Conservation (phyloP, 2,888 invertebrate species). For the Caenorhabditis imperialis region DNA sequence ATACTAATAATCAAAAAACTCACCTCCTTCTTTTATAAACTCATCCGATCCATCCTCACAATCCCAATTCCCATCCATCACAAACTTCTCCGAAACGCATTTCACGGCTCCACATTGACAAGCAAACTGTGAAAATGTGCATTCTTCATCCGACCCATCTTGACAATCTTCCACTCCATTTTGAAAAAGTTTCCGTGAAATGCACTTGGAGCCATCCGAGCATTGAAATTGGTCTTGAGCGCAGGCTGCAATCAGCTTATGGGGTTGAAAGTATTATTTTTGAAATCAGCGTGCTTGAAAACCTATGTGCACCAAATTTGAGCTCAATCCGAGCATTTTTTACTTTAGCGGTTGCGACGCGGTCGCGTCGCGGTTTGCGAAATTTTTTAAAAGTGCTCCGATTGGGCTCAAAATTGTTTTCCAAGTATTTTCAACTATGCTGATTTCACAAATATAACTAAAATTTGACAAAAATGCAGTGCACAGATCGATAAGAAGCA, state of each 20-base stretch:
- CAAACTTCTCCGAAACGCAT: constrained; percentile 78
- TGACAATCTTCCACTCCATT: constrained; percentile 79
- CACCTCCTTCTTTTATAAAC: constrained; percentile 25
- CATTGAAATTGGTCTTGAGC: constrained; percentile 79
- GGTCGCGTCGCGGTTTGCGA: too few relatives aligned
- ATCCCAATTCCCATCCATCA: constrained; percentile 78
- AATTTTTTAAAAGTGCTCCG: constrained; percentile 5
- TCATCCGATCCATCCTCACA: constrained; percentile 69
- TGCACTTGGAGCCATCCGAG: constrained; percentile 74
- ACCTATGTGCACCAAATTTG: too few relatives aligned
- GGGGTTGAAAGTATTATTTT: too few relatives aligned
- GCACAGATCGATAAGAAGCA: too few relatives aligned
- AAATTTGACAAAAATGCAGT: too few relatives aligned
- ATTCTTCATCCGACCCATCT: constrained; percentile 80
- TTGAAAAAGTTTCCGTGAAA: constrained; percentile 77
- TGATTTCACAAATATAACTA: too few relatives aligned
- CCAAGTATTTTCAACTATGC: too few relatives aligned
- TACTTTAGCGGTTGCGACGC: too few relatives aligned
- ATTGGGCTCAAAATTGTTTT: too few relatives aligned
- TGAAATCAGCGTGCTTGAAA: too few relatives aligned
- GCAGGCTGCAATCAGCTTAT: constrained; percentile 79
- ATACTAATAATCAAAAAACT: too few relatives aligned
- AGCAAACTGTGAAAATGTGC: constrained; percentile 79
- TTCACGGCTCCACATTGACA: constrained; percentile 80
- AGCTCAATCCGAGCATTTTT: too few relatives aligned